phyloP scores from a whole-genome alignment of 2,797 vertebrate species.

The Platyrinchus mystaceus region DNA sequence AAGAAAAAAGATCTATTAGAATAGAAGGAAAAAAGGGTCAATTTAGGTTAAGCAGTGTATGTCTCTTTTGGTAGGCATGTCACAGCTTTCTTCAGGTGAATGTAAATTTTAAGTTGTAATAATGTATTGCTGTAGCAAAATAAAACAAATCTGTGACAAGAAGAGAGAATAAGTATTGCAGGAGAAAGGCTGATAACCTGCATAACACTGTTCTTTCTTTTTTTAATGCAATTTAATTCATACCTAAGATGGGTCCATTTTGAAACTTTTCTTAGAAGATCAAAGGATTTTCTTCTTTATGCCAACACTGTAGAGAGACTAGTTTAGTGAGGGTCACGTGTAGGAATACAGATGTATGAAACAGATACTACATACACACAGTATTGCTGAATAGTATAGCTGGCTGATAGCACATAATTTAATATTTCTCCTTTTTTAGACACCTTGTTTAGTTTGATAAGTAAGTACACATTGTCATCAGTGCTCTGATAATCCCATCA shows the following conservation, averaged over 20 bases:
- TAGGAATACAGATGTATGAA: conserved; percentile 16
- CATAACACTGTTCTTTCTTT: neutral
- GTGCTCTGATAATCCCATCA: conserved; percentile 28
- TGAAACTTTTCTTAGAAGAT: conserved; percentile 50
- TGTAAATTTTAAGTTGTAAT: conserved; percentile 47
- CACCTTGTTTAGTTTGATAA: conserved; percentile 36
- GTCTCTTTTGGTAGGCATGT: conserved; percentile 66
- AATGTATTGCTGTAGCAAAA: conserved; percentile 45
- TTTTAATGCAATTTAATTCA: conserved; percentile 1
- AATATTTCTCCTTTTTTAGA: conserved; percentile 55
- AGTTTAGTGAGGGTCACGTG: neutral
- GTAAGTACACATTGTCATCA: conserved; percentile 3
- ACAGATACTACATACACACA: neutral
- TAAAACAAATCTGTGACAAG: conserved; percentile 45
- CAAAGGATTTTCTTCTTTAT: conserved; percentile 56
- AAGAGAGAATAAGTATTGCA: neutral
- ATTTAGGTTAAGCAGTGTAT: conserved; percentile 72
- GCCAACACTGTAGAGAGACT: conserved; percentile 8
- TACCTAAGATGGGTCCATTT: conserved; percentile 20
- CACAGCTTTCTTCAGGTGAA: conserved; percentile 62
- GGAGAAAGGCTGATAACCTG: conserved; percentile 43
- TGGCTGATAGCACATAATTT: conserved; percentile 21
- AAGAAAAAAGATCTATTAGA: conserved; percentile 77
- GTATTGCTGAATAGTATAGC: neutral
- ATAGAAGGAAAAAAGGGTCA: conserved; percentile 75